Base-by-base conservation (phyloP, 2,888 invertebrate genomes). In the Noctua pronuba region DNA sequence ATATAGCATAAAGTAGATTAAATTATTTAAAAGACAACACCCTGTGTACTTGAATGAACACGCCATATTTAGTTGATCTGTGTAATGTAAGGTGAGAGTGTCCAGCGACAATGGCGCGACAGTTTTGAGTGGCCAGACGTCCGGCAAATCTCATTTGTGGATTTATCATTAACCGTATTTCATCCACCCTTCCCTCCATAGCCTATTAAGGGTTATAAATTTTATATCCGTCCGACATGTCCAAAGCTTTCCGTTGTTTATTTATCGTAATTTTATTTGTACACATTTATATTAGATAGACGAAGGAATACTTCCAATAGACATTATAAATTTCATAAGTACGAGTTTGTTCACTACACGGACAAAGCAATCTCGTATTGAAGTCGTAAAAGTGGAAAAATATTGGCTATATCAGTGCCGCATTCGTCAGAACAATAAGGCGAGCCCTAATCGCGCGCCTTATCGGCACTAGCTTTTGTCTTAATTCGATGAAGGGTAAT, bases 91-190 rank as follows among this genome's bases (percentile, higher is more conserved):
- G 96, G 96, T 96, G 95, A 96, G 91, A 93, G 95, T 95, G 94
- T 95, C 94, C 94, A 92, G 92, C 95, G 94, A 96, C 96, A 96
- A 96, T 95, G 87, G 95, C 87, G 89, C 92, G 93, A 93, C 93
- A 94, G 93, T 94, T 94, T 95, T 93, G 96, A 96, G 96, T 96
- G 95, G 96, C 95, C 96, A 94, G 94, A 93, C 94, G 96, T 95
- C 96, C 95, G 92, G 94, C 95, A 96, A 96, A 96, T 96, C 96
- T 96, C 96, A 96, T 96, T 96, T 96, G 96, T 95, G 96, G 96
- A 96, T 95, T 96, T 96, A 96, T 96, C 96, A 96, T 96, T 96
- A 96, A 96, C 96, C 94, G 95, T 94, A 95, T 96, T 96, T 95
- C 95, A 95, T 94, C 93, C 95, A 95, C 96, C 96, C 96, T 94